These are phyloP conservation scores for Lypha dubia DNA, from an alignment of 2,888 invertebrate genomes.

Conservation along the genomic window DNA sequence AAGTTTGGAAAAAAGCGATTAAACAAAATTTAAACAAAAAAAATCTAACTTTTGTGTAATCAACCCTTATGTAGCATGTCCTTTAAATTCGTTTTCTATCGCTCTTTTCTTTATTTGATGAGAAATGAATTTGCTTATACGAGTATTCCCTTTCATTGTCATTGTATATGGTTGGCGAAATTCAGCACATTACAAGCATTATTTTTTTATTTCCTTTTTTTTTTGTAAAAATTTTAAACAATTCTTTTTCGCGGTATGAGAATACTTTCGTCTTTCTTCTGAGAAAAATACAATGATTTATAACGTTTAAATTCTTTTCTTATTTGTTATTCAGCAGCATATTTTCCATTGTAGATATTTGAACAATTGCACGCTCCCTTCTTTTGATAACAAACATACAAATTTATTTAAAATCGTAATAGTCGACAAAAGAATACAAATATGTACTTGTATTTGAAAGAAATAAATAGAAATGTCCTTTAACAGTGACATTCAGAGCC, in stretches of 20 bases:
- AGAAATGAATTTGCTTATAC: slow-evolving; percentile 4
- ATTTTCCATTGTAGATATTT: slow-evolving; percentile 57
- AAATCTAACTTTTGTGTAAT: neutral
- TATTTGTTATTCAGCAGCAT: slow-evolving; percentile 29
- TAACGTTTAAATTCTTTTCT: slow-evolving; percentile 49
- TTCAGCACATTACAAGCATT: neutral
- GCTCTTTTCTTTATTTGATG: slow-evolving; percentile 2
- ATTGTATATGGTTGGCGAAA: slow-evolving; percentile 28
- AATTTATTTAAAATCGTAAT: slow-evolving; percentile 50
- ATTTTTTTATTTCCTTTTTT: slow-evolving; percentile 28
- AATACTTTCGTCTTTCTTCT: slow-evolving; percentile 7
- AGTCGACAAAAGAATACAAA: slow-evolving; percentile 18
- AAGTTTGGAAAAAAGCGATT: too few species aligned
- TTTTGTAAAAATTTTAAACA: neutral
- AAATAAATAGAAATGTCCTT: slow-evolving; percentile 42
- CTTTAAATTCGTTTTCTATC: neutral
- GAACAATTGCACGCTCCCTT: slow-evolving; percentile 40
- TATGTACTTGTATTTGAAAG: neutral
- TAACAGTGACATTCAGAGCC: slow-evolving; percentile 22
- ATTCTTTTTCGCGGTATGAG: neutral
- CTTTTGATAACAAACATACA: slow-evolving; percentile 40
- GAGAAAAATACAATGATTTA: slow-evolving; percentile 56
- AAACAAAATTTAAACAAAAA: too few species aligned
- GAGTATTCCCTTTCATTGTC: slow-evolving; percentile 7
- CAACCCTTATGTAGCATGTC: neutral